Percentiles rank a stretch among this genome's conserved stretches.
Conservation (phyloP, 2,113 vertebrate species). For the Synodontis membranacea region DNA sequence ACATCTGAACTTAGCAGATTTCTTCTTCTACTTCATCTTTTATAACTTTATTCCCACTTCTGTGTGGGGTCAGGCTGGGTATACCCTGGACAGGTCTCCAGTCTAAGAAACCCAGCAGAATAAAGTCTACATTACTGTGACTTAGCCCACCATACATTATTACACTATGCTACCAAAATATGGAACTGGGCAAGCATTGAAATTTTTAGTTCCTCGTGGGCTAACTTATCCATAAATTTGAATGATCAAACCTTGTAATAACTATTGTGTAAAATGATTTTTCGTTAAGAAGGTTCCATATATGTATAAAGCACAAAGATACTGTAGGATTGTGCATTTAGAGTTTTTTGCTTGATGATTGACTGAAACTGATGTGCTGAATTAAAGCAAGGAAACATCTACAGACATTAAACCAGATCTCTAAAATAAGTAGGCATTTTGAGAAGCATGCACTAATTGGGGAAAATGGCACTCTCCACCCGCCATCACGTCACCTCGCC, state of each 20-base stretch:
- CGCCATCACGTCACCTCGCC: background rate
- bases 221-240: background rate
- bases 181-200: background rate
- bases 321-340: background rate
- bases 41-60: no score
- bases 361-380: background rate
- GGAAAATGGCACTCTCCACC: background rate
- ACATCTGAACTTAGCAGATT: no score
- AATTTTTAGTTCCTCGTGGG: no score
- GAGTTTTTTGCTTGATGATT: background rate
- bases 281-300: background rate
- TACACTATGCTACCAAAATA: background rate
- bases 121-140: background rate
- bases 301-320: background rate
- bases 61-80: no score
- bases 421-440: background rate
- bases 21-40: no score
- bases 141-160: background rate
- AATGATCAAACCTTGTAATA: background rate
- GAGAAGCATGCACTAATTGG: background rate
- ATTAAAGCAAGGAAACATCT: background rate
- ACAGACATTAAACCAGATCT: background rate
- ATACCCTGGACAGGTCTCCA: no score
- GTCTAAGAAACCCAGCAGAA: background rate
- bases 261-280: background rate